Evolutionary conservation across 2,797 vertebrate genomes (phyloP), one percentile per base, ranked within the genome.

Genomic region (Phataginus tetradactyla): DNA sequence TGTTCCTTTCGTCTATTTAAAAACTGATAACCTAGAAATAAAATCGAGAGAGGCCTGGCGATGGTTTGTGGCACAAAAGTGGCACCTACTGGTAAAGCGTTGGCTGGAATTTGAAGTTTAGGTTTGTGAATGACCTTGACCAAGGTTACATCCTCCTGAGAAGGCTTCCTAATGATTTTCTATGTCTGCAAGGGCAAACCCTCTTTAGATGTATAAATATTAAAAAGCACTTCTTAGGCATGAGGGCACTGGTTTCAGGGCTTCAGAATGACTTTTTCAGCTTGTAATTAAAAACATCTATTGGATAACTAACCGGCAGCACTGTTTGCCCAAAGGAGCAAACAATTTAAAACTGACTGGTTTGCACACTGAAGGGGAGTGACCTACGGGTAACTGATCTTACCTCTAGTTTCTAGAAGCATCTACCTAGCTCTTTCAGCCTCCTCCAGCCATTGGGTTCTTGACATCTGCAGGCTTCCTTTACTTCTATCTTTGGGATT

Each of bases 1-100:
- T 86, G 80, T 92, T 92, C 92, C 94, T 97, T 97, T 37, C 89
- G 95, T 98, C 95, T 97, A 88, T 97, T 98, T 98, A 98, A 98
- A 98, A 98, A 98, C 98, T 98, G 97, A 98, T 98, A 98, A 98
- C 97, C 97, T 96, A 98, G 88, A 97, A 98, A 97, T 90, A 97
- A 98, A 97, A 97, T 96, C 61, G 34, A 63, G 84, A 92, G 72
- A 95, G 71, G 86, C 96, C 96, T 69, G 88, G 95, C 95, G 97
- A 49, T n/a, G 75, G 57, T 98, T 95, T 93, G 78, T 96, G 91
- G 97, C 97, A 96, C 98, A 96, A 97, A 98, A 98, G 92, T 98
- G 97, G 97, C 97, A 97, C 98, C 96, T 95, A 64, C 94, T 98
- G 96, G 96, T 96, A 94, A 45, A 97, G 96, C 94, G 68, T 92